Conservation (phyloP, 1,140 invertebrate species). For the Zaprionus ornatus region DNA sequence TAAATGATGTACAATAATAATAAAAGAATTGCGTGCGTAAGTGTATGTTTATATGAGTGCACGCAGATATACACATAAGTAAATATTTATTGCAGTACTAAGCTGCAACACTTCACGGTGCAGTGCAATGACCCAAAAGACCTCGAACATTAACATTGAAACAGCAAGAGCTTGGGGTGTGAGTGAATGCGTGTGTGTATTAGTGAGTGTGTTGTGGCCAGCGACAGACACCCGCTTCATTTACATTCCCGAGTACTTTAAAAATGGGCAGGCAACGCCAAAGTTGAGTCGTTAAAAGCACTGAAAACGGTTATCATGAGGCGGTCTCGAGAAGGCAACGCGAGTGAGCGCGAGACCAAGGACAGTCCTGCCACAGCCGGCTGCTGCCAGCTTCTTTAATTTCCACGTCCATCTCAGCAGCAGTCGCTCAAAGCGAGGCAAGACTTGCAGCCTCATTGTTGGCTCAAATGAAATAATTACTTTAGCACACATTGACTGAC, state of each 20-base stretch:
- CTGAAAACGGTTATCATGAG: constrained; percentile 50
- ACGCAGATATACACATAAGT: background rate
- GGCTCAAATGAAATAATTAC: constrained; percentile 82
- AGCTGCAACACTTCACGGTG: constrained; percentile 2
- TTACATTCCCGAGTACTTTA: constrained; percentile 78
- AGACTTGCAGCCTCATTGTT: constrained; percentile 81
- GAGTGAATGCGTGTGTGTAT: constrained; percentile 6
- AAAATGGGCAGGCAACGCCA: constrained; percentile 59
- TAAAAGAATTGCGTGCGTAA: background rate
- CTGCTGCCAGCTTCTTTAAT: constrained; percentile 73
- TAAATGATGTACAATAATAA: background rate
- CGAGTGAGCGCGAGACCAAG: constrained; percentile 22
- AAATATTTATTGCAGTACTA: constrained; percentile 1
- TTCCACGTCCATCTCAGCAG: constrained; percentile 74
- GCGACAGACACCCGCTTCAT: constrained; percentile 71
- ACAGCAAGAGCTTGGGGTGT: constrained; percentile 3
- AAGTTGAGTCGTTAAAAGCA: constrained; percentile 69
- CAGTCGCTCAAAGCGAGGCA: constrained; percentile 43
- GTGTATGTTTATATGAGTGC: background rate
- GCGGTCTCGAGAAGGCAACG: constrained; percentile 12
- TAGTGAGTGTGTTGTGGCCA: background rate
- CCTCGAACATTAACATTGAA: constrained; percentile 50
- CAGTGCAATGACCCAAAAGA: constrained; percentile 65
- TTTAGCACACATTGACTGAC: constrained; percentile 71
- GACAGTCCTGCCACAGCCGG: constrained; percentile 29